Evolutionary conservation across 2,797 vertebrate genomes (phyloP), one percentile per base, ranked within the genome.

Genomic region (Ceryle rudis): DNA sequence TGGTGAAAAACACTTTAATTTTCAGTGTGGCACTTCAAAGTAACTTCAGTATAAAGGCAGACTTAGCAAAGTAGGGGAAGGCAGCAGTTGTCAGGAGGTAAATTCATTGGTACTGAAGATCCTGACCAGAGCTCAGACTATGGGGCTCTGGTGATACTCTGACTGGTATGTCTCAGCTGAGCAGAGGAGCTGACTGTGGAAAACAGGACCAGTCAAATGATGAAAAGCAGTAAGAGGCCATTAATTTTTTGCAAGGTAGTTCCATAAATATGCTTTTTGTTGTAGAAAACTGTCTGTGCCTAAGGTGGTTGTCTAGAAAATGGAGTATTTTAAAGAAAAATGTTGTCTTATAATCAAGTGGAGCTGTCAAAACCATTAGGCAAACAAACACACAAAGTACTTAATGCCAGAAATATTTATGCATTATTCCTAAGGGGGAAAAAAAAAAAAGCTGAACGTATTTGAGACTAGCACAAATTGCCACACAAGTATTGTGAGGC

Each of bases 241-340:
- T 90, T 81, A 66, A 78, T 80, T 78, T 95, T 95, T 89, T 83
- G 75, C 12, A 87, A 31, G 20, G 17, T 60, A 65, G 16, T 85
- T 71, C 41, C 65, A 67, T 92, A 94, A 90, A 86, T 79, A 90
- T 61, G 25, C 23, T 83, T 86, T 71, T 72, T 67, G 37, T 78
- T 64, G 22, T 78, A 67, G 52, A 47, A 90, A 72, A 64, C 17
- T 0, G 1, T 33, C 49, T 84, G 20, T 75, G 44, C 64, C 51
- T 87, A 91, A 77, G 46, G 54, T 87, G 31, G 17, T 29, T 90
- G 85, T 89, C 86, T 62, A 65, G 80, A 91, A 95, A 95, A 92
- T 72, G 8, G 57, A 93, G 58, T 35, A 65, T 35, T 93, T 95
- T 71, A 79, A 91, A 93, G 62, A 88, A 91, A 95, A 96, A 85